Base-by-base conservation (phyloP, 2,888 invertebrate species). In the Chloromyia formosa region DNA sequence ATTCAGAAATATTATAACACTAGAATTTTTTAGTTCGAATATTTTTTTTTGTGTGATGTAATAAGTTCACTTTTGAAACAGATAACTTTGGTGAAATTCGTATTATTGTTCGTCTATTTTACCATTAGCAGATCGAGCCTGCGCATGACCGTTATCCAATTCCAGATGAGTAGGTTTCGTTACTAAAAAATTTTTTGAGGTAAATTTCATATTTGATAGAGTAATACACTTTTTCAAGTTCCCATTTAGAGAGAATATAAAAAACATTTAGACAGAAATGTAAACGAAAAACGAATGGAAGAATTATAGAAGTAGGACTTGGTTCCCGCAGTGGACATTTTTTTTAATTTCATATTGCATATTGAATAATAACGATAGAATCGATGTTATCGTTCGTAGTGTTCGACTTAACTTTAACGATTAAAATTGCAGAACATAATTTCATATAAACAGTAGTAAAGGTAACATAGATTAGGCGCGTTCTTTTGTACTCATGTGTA, bases 51-150 rank as follows among this genome's bases (percentile, higher is more conserved):
- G 27, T 35, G 27, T 35, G 27, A 35, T 35, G 27, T 35, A 35
- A 35, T 35, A 35, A 35, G 27, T 35, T 35, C 27, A 35, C 27
- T 35, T 35, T 35, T 35, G 2, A 35, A 35, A 35, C 27, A 35
- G 27, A 35, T 35, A 35, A 35, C 27, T 49, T 49, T 49, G 12
- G 49, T 49, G 49, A 49, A 49, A 49, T n/a, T 49, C 49, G 16
- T 49, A 49, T 49, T 49, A 49, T 49, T 7, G 12, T 49, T 49
- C 16, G 12, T 49, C 35, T 20, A 14, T 75, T 88, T 91, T 92
- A 94, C 94, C 94, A 88, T 93, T 93, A 87, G 91, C 89, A 87
- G 93, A 93, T 86, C 90, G 90, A 84, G 89, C 89, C 83, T 88
- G 87, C 80, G 85, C 78, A 75, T 86, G 86, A 84, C 86, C 86